These are phyloP conservation scores for Lasiurus borealis DNA, from an alignment of 2,113 vertebrate species.

Conservation along the genomic window DNA sequence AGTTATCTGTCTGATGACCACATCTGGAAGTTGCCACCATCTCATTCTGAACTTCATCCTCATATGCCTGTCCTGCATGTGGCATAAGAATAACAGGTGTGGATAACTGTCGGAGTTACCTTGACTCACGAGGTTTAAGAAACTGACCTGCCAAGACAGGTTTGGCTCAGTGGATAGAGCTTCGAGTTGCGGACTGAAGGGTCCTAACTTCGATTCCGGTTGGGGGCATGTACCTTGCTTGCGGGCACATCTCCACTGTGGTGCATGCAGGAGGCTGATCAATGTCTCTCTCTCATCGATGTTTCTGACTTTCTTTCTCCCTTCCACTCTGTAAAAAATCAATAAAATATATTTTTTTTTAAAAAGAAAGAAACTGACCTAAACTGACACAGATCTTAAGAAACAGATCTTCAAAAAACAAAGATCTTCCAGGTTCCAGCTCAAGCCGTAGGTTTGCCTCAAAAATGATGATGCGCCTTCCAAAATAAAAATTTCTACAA, in stretches of 20 bases:
- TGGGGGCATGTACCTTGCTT: too few relatives aligned
- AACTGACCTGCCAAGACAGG: background rate
- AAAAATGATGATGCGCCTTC: background rate
- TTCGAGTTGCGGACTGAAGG: too few relatives aligned
- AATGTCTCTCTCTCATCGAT: too few relatives aligned
- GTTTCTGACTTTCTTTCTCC: too few relatives aligned
- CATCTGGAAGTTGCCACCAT: background rate
- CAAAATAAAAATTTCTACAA: background rate
- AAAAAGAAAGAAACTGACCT: too few relatives aligned
- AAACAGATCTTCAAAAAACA: background rate
- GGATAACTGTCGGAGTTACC: background rate
- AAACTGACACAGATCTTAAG: background rate
- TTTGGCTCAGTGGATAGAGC: too few relatives aligned
- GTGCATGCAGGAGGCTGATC: too few relatives aligned
- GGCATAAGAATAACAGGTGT: background rate
- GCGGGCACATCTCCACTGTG: too few relatives aligned
- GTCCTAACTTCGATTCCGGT: too few relatives aligned
- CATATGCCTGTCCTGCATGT: rapidly evolving
- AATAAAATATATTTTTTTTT: too few relatives aligned
- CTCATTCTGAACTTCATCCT: background rate
- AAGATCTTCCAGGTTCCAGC: background rate
- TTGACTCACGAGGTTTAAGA: background rate
- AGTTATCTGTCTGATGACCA: background rate
- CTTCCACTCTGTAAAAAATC: too few relatives aligned
- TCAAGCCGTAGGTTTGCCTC: background rate